Evolutionary conservation across 2,888 invertebrate species (phyloP), one percentile per base, ranked within the genome.

Genomic region (Eristalis tenax): DNA sequence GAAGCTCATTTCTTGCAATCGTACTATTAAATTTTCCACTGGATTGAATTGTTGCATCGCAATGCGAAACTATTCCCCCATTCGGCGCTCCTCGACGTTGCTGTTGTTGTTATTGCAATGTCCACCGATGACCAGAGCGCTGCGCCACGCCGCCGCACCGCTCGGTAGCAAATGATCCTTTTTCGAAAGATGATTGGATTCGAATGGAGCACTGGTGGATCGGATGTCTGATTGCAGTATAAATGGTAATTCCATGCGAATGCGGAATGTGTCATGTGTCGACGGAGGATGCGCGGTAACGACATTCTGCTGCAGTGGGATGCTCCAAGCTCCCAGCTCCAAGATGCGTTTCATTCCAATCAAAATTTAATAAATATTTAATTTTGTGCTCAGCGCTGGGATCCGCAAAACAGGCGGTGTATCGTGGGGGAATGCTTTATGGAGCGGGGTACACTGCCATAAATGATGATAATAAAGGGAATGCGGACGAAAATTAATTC

Each of bases 291-390:
- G 69, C 56, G 66, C 61, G 65, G 43, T 64, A 66, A 66, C 43
- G 28, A 74, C 59, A 43, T 59, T 69, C 83, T 4, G 18, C 50
- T 2, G 18, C 18, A 8, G 50, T 8, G 32, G 18, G 50, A 56
- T 38, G 35, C 8, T 32, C 32, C 32, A 6, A 26, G 63, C 28
- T 63, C 32, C 32, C 32, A 6, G 59, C 50, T 82, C 81, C 74
- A 71, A 83, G 86, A 86, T 86, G 87, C 83, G 83, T 83, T 80
- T 40, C 50, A 68, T 80, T 59, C 83, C 83, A 87, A 87, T 87
- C 87, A 87, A 87, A 87, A 87, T 87, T 87, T 87, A 87, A 87
- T 87, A 87, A 87, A 87, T 87, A 83, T 87, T 87, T 87, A 87
- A 83, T 87, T 87, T 83, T 83, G 73, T 64, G 32, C 78, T 26